phyloP scores from a whole-genome alignment of 2,113 vertebrate species.

The Seriola rivoliana region DNA sequence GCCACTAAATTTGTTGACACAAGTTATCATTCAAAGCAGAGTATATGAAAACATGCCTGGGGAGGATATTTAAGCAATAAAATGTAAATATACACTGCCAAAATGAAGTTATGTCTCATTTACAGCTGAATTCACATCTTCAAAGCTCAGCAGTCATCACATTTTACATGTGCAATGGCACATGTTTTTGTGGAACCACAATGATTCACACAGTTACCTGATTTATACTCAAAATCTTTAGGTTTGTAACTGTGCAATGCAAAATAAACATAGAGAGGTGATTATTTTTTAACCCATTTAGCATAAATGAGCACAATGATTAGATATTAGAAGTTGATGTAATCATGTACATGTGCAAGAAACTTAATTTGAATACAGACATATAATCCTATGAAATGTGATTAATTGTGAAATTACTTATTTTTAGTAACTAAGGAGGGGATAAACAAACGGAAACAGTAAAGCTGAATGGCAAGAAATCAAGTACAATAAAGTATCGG shows the following conservation, averaged over 20 bases:
- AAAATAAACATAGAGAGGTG: not conserved
- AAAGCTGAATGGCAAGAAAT: not conserved
- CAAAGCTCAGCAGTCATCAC: no score
- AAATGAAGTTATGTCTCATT: no score
- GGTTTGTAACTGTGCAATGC: not conserved
- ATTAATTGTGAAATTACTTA: not conserved
- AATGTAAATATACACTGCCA: no score
- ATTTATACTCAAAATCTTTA: no score
- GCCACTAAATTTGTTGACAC: no score
- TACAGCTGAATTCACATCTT: no score
- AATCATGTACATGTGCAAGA: not conserved
- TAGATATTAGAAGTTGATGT: not conserved
- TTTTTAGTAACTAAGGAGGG: not conserved
- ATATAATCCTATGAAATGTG: not conserved
- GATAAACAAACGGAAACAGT: not conserved
- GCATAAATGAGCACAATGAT: not conserved
- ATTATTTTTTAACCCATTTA: not conserved
- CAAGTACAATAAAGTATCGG: not conserved
- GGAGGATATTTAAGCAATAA: no score
- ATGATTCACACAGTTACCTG: no score
- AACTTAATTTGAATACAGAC: not conserved
- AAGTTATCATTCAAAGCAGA: no score
- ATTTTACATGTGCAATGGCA: no score
- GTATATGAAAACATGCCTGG: no score
- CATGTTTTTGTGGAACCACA: no score